Evolutionary conservation across 2,113 vertebrate species (phyloP).

Genomic region (Epinephelus fuscoguttatus): DNA sequence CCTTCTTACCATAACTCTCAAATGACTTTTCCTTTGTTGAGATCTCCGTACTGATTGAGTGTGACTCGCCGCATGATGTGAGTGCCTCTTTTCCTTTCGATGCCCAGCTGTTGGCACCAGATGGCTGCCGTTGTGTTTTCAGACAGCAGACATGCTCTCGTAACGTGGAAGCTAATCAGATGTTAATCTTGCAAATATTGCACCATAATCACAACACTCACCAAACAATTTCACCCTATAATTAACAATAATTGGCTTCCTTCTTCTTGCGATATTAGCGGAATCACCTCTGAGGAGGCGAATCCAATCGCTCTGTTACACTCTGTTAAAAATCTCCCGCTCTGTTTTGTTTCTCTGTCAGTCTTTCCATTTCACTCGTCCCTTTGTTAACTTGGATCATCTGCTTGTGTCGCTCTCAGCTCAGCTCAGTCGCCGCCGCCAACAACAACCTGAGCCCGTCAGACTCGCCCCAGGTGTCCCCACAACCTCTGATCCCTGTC

Average conservation of each 20-base stretch:
- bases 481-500: slow-evolving; percentile 85
- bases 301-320: slow-evolving; percentile 90
- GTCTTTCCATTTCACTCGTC: background rate
- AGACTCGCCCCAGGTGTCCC: slow-evolving; percentile 88
- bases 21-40: background rate
- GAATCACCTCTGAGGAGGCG: slow-evolving; percentile 89
- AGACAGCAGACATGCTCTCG: slow-evolving; percentile 86
- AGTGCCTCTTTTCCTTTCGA: background rate
- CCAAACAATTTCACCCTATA: slow-evolving; percentile 95
- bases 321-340: slow-evolving; percentile 79
- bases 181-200: slow-evolving; percentile 92
- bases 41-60: background rate
- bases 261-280: slow-evolving; percentile 89
- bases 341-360: slow-evolving; percentile 35
- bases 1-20: background rate
- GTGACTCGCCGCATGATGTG: background rate
- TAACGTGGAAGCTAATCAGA: slow-evolving; percentile 90
- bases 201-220: slow-evolving; percentile 92
- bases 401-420: slow-evolving; percentile 57
- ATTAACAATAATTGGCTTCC: slow-evolving; percentile 94
- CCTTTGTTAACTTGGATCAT: slow-evolving; percentile 52
- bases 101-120: slow-evolving; percentile 48
- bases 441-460: slow-evolving; percentile 89
- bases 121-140: slow-evolving; percentile 61
- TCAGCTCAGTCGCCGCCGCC: slow-evolving; percentile 86